phyloP scores from a whole-genome alignment of 2,888 invertebrate species.

The Lithophane socia region DNA sequence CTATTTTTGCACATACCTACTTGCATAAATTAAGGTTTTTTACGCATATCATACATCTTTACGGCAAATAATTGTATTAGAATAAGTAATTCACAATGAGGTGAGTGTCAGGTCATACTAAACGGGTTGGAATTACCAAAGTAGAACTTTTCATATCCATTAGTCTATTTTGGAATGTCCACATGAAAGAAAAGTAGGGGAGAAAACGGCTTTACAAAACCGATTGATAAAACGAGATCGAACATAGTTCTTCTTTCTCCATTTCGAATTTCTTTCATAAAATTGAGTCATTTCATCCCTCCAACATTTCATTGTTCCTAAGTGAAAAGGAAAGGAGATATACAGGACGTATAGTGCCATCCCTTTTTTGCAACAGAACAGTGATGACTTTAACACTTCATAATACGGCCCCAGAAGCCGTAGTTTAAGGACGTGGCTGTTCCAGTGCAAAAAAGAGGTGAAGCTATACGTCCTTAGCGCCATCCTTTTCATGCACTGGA shows the following conservation, averaged over 20 bases:
- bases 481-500: not conserved
- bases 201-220: too few species aligned
- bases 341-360: not conserved
- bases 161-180: too few species aligned
- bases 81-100: not conserved
- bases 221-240: too few species aligned
- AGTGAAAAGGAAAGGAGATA: not conserved
- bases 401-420: not conserved
- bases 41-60: not conserved
- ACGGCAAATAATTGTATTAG: not conserved
- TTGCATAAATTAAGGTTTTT: constrained; percentile 2
- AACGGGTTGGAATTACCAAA: not conserved
- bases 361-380: not conserved
- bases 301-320: too few species aligned
- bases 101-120: constrained; percentile 13
- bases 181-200: too few species aligned
- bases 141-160: too few species aligned
- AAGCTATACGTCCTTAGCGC: not conserved
- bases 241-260: too few species aligned
- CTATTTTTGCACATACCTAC: constrained; percentile 22
- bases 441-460: not conserved
- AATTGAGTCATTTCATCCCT: too few species aligned
- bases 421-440: not conserved
- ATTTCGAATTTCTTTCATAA: too few species aligned
- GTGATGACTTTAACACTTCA: not conserved